Percentiles rank a stretch among this genome's conserved stretches.
Conservation (phyloP, 2,888 invertebrate species). For the Tachystola acroxantha region DNA sequence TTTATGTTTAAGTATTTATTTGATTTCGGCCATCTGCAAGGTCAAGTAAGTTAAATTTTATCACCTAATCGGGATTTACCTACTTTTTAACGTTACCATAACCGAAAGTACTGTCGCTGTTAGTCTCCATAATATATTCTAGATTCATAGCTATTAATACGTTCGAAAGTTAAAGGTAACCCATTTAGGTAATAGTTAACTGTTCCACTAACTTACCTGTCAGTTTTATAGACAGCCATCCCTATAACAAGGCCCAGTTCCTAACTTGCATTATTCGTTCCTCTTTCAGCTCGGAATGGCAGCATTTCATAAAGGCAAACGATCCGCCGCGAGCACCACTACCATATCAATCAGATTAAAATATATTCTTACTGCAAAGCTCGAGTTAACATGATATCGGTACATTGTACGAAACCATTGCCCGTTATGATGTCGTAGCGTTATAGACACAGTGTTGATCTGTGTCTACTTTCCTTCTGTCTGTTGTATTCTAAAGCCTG, state of each 20-base stretch:
- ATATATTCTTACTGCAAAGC: slow-evolving; percentile 17
- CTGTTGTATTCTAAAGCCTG: no score
- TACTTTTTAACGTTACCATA: no score
- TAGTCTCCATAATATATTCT: no score
- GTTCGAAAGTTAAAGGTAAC: neutral
- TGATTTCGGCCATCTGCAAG: no score
- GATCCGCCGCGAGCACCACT: slow-evolving; percentile 17
- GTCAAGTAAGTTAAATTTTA: no score
- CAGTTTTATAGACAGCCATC: slow-evolving; percentile 9
- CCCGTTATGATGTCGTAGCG: neutral
- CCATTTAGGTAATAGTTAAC: slow-evolving; percentile 11
- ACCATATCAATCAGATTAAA: slow-evolving; percentile 25
- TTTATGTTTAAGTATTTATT: no score
- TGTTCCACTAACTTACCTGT: slow-evolving; percentile 17
- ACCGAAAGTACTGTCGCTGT: no score
- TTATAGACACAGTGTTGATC: slow-evolving; percentile 1
- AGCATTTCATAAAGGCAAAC: slow-evolving; percentile 25
- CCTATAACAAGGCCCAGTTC: slow-evolving; percentile 5
- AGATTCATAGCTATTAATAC: no score
- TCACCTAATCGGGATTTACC: no score
- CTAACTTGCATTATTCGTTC: slow-evolving; percentile 2
- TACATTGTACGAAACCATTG: slow-evolving; percentile 2
- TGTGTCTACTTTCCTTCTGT: neutral
- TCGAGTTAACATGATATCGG: slow-evolving; percentile 10
- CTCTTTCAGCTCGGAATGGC: slow-evolving; percentile 16